phyloP scores from a whole-genome alignment of 2,797 vertebrate species.

The Gobio occitaniae region DNA sequence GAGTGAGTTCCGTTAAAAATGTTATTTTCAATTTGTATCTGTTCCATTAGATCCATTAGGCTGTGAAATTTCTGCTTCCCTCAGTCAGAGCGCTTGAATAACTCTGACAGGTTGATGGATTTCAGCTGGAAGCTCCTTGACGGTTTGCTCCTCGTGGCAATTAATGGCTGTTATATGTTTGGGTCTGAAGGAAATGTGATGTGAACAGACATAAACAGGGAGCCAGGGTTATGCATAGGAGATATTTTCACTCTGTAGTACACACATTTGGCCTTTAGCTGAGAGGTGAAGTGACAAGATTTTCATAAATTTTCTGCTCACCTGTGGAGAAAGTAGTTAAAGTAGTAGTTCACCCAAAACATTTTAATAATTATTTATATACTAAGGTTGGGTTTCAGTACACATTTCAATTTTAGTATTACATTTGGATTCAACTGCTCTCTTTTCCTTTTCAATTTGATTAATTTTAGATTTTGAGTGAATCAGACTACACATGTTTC shows the following conservation, averaged over 20 bases:
- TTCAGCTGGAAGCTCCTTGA: constrained; percentile 42
- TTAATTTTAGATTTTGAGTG: not conserved
- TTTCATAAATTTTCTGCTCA: not conserved
- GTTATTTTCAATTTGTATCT: constrained; percentile 34
- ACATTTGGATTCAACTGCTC: not conserved
- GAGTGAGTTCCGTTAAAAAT: not conserved
- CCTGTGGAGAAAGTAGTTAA: not conserved
- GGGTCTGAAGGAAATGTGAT: constrained; percentile 55
- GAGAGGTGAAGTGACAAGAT: too few relatives aligned
- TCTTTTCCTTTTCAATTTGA: not conserved
- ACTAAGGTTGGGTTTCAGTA: not conserved
- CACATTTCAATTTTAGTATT: not conserved
- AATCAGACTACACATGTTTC: not conserved
- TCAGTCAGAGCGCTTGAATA: constrained; percentile 41
- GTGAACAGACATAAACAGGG: constrained; percentile 32
- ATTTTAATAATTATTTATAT: not conserved
- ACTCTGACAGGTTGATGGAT: constrained; percentile 45
- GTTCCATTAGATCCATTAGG: constrained; percentile 21
- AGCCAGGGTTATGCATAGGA: constrained; percentile 40
- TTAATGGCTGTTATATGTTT: constrained; percentile 52
- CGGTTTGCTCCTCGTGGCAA: constrained; percentile 50
- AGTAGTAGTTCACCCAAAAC: not conserved
- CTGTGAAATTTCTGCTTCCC: constrained; percentile 35
- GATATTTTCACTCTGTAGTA: constrained; percentile 58
- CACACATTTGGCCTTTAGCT: constrained; percentile 22